A percentile compares a stretch with the other conserved stretches of the same genome.
Evolutionary conservation across 1,140 invertebrate species (phyloP).

Genomic region (Coenobita brevimanus): DNA sequence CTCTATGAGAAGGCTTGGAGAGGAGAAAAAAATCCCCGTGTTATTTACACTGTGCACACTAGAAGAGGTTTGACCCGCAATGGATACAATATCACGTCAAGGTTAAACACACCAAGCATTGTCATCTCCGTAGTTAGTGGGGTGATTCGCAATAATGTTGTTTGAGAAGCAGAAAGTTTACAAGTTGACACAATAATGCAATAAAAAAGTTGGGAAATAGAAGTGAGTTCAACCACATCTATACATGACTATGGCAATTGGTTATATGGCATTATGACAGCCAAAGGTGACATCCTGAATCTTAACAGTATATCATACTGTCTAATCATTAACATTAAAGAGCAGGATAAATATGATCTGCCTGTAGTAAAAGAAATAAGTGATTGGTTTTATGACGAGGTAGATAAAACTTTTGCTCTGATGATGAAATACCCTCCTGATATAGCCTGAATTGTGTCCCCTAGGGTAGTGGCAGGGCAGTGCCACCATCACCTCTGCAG

Average conservation of each 20-base stretch:
- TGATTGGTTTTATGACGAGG: conserved; percentile 61
- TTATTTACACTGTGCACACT: too few species aligned
- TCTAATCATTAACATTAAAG: conserved; percentile 36
- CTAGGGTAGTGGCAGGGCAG: not conserved
- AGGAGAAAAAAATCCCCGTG: too few species aligned
- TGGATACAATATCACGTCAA: conserved; percentile 59
- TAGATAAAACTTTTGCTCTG: conserved; percentile 55
- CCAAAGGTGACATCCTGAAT: conserved; percentile 55
- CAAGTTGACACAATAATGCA: not conserved
- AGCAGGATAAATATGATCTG: conserved; percentile 53
- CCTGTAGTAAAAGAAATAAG: conserved; percentile 54
- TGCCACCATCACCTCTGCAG: conserved; percentile 3
- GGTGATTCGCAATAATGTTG: conserved; percentile 34
- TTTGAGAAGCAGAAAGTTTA: not conserved
- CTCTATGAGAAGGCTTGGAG: too few species aligned
- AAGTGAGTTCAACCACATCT: conserved; percentile 49
- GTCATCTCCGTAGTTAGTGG: conserved; percentile 46
- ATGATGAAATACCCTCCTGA: conserved; percentile 52
- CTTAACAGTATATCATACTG: conserved; percentile 47
- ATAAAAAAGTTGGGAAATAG: not conserved
- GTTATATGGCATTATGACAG: conserved; percentile 57
- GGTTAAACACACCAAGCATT: conserved; percentile 30
- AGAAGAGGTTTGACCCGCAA: conserved; percentile 50
- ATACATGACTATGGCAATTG: conserved; percentile 60
- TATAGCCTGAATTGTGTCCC: conserved; percentile 19